A percentile compares a stretch with the other conserved stretches of the same genome.
These are phyloP conservation scores for Metacarcinus magister DNA, from an alignment of 2,888 invertebrate species.

Conservation along the genomic window DNA sequence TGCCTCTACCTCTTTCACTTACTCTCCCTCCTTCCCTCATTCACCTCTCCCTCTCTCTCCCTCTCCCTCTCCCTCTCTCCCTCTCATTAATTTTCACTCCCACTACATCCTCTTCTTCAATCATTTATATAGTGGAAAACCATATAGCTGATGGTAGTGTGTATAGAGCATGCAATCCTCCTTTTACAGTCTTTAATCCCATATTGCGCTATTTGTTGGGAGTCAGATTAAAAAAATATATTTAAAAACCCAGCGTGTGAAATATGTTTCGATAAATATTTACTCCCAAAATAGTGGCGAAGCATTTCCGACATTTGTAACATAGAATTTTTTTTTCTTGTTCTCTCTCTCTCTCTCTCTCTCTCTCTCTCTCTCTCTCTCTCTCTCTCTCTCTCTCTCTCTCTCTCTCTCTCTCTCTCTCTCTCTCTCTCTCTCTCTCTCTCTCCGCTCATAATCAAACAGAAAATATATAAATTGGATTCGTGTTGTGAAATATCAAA, in stretches of 20 bases:
- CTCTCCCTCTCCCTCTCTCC: conserved; percentile 12
- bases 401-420: neutral
- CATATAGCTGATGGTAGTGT: neutral
- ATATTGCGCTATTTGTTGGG: neutral
- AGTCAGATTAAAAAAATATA: neutral
- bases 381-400: neutral
- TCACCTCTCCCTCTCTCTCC: neutral
- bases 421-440: neutral
- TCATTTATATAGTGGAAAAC: neutral
- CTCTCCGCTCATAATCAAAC: neutral
- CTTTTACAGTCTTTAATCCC: neutral
- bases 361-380: neutral
- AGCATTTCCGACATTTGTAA: neutral
- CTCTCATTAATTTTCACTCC: neutral
- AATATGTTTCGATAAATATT: neutral
- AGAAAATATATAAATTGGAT: neutral
- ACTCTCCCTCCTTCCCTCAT: conserved; percentile 26
- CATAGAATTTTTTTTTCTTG: neutral
- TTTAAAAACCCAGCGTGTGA: neutral
- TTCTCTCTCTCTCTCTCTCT: conserved; percentile 29
- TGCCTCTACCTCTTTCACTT: conserved; percentile 26
- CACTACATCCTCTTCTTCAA: neutral
- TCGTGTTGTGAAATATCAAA: neutral
- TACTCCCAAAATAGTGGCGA: neutral
- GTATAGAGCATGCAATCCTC: neutral